Evolutionary conservation across 2,888 invertebrate species (phyloP).

Genomic region (Oligia latruncula): DNA sequence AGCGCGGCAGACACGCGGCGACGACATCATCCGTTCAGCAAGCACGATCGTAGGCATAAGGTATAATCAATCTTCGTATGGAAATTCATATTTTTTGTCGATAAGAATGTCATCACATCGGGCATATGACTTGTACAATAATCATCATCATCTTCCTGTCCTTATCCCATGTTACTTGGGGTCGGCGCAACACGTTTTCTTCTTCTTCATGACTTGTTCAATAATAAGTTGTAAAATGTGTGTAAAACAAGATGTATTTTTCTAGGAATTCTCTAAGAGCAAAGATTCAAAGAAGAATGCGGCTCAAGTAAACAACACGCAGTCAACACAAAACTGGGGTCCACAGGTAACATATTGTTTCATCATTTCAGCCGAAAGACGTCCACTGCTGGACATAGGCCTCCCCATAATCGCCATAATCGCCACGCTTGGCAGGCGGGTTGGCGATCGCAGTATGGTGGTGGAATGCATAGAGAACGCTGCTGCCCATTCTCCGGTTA

Average conservation of each 20-base stretch:
- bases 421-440: too few species aligned
- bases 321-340: conserved; percentile 85
- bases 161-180: too few species aligned
- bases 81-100: not conserved
- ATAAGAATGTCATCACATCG: not conserved
- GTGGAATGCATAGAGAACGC: too few species aligned
- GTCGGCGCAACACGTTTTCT: too few species aligned
- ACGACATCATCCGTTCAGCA: conserved; percentile 83
- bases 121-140: not conserved
- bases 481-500: too few species aligned
- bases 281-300: conserved; percentile 88
- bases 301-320: conserved; percentile 79
- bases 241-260: conserved; percentile 15
- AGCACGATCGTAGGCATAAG: conserved; percentile 87
- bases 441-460: too few species aligned
- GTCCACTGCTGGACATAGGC: too few species aligned
- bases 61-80: conserved; percentile 62
- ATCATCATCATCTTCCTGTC: too few species aligned
- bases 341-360: conserved; percentile 79
- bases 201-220: not conserved
- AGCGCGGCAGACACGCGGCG: conserved; percentile 83
- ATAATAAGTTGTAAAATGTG: not conserved
- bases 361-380: too few species aligned
- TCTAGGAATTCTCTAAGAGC: conserved; percentile 86
- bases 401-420: too few species aligned